A percentile compares a stretch with the other conserved stretches of the same genome.
Conservation (phyloP, 2,113 vertebrate species). For the Arenaria interpres region DNA sequence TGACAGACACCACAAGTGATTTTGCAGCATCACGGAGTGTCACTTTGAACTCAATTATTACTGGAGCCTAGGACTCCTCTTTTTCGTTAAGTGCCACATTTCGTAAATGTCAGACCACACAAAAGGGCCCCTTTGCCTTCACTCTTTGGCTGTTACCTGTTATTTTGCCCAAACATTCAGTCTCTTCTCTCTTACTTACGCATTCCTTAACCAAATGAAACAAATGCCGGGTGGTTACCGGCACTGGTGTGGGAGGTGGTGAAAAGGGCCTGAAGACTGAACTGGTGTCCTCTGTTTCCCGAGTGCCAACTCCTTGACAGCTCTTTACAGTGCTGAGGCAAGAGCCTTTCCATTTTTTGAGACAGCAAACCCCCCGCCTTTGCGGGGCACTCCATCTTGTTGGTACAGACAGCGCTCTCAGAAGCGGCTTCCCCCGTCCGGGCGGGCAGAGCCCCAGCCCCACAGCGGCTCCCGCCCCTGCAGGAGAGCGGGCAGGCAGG, state of each 20-base stretch:
- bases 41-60: not conserved
- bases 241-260: not conserved
- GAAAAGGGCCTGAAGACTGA: not conserved
- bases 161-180: not conserved
- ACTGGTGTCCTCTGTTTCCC: not conserved
- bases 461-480: no score
- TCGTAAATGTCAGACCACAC: not conserved
- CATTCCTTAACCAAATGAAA: not conserved
- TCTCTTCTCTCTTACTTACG: not conserved
- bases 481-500: not conserved
- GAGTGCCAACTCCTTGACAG: not conserved
- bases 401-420: fast-evolving
- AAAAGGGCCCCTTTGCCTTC: no score
- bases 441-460: not conserved
- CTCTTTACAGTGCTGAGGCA: not conserved
- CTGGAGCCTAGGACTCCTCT: not conserved
- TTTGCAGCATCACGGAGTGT: not conserved
- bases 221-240: not conserved
- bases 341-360: not conserved
- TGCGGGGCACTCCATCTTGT: not conserved
- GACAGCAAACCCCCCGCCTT: not conserved
- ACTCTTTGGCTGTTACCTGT: fast-evolving
- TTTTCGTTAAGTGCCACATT: not conserved
- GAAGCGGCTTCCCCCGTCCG: not conserved
- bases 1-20: not conserved